Percentiles rank a stretch among this genome's conserved stretches.
These are phyloP conservation scores for Tiliacea citrago DNA, from an alignment of 2,888 invertebrate genomes.

Conservation along the genomic window DNA sequence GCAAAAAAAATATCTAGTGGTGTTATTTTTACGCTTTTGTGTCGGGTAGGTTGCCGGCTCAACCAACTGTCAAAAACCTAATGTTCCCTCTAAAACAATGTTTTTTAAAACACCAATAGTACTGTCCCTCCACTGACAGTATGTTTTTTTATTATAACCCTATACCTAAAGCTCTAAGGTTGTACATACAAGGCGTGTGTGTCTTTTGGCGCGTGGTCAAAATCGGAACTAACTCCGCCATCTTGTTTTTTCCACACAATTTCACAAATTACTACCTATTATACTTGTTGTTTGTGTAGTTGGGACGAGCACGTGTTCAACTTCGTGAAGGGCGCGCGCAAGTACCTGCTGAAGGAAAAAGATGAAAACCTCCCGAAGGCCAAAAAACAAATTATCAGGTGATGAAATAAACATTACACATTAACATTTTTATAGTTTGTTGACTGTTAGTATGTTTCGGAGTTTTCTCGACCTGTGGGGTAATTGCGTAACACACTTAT, in stretches of 20 bases:
- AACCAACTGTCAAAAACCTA: no score
- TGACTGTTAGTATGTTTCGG: not conserved
- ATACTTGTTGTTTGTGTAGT: slow-evolving; percentile 2
- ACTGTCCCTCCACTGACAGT: no score
- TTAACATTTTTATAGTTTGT: not conserved
- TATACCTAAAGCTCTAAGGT: no score
- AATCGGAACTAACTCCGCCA: not conserved
- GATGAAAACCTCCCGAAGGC: slow-evolving; percentile 85
- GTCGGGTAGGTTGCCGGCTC: no score
- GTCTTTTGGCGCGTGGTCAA: not conserved
- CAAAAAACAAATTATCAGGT: slow-evolving; percentile 31
- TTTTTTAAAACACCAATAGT: no score
- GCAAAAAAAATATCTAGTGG: no score
- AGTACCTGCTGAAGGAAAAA: slow-evolving; percentile 92
- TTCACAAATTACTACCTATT: no score
- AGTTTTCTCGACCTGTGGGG: not conserved
- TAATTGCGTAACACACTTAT: no score
- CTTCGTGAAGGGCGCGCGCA: slow-evolving; percentile 61
- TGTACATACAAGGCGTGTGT: no score
- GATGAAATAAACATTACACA: not conserved
- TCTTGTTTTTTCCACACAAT: not conserved
- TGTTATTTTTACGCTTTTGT: no score
- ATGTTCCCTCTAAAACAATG: no score
- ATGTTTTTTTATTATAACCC: no score
- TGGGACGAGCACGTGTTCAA: slow-evolving; percentile 42